Evolutionary conservation across 2,113 vertebrate species (phyloP).

Genomic region (Hypomesus transpacificus): DNA sequence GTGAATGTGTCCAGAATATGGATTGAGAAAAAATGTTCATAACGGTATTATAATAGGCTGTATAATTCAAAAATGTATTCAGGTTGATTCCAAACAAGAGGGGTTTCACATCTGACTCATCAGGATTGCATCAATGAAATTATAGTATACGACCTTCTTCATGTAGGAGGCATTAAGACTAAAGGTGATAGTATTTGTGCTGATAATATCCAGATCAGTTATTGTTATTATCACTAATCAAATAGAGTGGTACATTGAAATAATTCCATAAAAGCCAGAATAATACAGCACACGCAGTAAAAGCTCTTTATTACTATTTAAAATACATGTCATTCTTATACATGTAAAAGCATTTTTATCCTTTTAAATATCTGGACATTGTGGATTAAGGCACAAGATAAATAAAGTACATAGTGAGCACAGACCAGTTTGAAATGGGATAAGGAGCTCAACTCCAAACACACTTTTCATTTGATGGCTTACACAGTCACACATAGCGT

Average conservation of each 20-base stretch:
- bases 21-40: no score
- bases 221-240: no score
- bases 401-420: conserved; percentile 63
- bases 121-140: no score
- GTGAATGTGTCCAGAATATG: no score
- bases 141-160: no score
- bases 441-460: conserved; percentile 22
- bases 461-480: conserved; percentile 21
- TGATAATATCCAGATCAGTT: no score
- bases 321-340: conserved; percentile 52
- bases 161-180: no score
- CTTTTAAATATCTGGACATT: conserved; percentile 23
- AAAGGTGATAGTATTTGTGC: no score
- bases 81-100: no score
- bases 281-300: conserved; percentile 39
- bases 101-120: no score
- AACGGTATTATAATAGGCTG: no score
- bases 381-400: conserved; percentile 81
- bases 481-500: background rate
- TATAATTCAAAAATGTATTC: no score
- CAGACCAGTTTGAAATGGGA: conserved; percentile 10
- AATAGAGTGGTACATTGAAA: background rate
- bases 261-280: background rate
- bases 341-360: conserved; percentile 26
- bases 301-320: conserved; percentile 60